Base-by-base conservation (phyloP, 2,113 vertebrate species). In the Thunnus thynnus region DNA sequence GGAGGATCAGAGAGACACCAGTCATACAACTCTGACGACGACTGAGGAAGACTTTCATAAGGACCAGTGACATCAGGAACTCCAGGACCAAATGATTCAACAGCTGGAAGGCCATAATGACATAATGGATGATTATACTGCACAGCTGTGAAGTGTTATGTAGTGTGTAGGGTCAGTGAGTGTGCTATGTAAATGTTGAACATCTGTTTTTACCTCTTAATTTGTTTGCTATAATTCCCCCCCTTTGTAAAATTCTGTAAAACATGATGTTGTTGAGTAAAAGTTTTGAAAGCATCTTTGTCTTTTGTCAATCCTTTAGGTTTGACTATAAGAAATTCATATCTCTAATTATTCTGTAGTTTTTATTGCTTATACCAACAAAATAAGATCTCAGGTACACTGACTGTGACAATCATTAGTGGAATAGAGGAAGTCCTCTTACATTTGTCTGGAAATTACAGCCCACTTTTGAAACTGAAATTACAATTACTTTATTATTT, bases 1-100 rank as follows among this genome's bases (percentile, higher is more conserved):
- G 91, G 95, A 74, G 95, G 96, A 66, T 96, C 98, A 91, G 96
- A 96, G 63, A 95, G 97, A 91, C 96, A 97, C 94, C 95, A 96
- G 1, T 96, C 94, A 0, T 95, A 96, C 69, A 97, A 94, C 90
- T 96, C 96, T 0, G 95, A 96, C 2, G 96, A 92, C 0, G 95
- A 98, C 75, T 94, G 77, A 93, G 32, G 2, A 44, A 54, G 11
- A 22, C 50, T 1, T 4, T 20, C 18, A 22, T 30, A 0, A 51
- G n/a, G 32, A 47, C 22, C 22, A 14, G 22, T 22, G 22, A 22
- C 22, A 22, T 22, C 22, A 22, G 22, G 22, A 22, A 27, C 47
- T 76, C 48, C 0, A 51, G n/a, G 32, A 47, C 22, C 22, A 14
- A 36, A 44, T 16, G 2, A 20, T 18, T 13, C 13, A 72, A 56